Evolutionary conservation across 2,888 invertebrate species (phyloP), one percentile per base, ranked within the genome.

Genomic region (Gandaritis pyraliata): DNA sequence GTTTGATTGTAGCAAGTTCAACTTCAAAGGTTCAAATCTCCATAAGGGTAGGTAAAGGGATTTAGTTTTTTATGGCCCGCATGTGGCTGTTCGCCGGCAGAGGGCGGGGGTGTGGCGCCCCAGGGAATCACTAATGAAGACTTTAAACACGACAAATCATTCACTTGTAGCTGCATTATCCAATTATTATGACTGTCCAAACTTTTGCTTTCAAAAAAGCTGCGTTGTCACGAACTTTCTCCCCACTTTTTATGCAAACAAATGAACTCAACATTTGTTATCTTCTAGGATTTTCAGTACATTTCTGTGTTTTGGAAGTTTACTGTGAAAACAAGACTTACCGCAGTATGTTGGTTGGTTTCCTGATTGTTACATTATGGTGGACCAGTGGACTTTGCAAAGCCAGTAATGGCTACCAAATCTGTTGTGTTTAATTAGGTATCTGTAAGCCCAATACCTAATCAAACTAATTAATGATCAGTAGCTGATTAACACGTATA

Each of bases 61-160:
- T 72, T 78, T 73, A 61, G 71, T 76, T 73, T 78, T 82, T 80
- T 80, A 78, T 74, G 69, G 72, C 85, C 86, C 85, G 86, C 85
- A 86, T 86, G 78, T 65, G 73, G 53, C 64, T 83, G 81, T 85
- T 84, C 85, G 80, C 76, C 75, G 76, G 70, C 61, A 47, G 53
- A 49, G 53, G 53, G 63, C 60, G 52, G 54, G 63, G 70, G 66
- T 56, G 56, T 29, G 29, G 45, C 53, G 6, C 57, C 43, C 41
- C 36, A 43, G 57, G 60, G 69, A 71, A 72, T 70, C 66, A 47
- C 66, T 72, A 73, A 75, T 73, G 73, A 74, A 57, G 54, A 58
- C 68, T 61, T 67, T 58, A 64, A 69, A 59, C 56, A 56, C 61
- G 59, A 64, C 62, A 64, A 61, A 68, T 53, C 58, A 58, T 59